Base-by-base conservation (phyloP, 1,140 invertebrate genomes). In the Drosophila bifasciata region DNA sequence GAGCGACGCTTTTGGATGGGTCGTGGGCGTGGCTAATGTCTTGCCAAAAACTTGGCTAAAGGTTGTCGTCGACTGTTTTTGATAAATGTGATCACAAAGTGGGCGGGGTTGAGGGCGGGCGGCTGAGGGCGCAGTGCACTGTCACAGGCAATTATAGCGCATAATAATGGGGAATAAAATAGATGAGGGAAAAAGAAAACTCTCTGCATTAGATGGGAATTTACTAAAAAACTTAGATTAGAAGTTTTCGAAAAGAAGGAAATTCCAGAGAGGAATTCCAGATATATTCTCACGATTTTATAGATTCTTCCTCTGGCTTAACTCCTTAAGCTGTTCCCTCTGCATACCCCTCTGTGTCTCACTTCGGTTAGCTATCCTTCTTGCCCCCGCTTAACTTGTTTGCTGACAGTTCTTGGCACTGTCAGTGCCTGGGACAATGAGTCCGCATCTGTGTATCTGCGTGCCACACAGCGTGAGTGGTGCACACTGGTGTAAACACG, bases 41-140 rank as follows among this genome's bases (percentile, higher is more conserved):
- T 76, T 77, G 69, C 56, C 64, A 68, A 72, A 72, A 81, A 83
- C 79, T 83, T 83, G 74, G 63, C 56, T 55, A 58, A 72, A 70
- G 66, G 62, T 55, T 67, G 44, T 59, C 63, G 56, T 51, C 67
- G 44, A 56, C 79, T 83, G 79, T 66, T 70, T 83, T 74, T 83
- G 79, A 83, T 83, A 83, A 77, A 83, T 83, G 68, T 52, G 39
- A 72, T 73, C 58, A 52, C 55, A 73, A 45, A 62, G 50, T 72
- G 70, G 67, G 67, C 63, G 19, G 19, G 19, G 19, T 3, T 2
- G 19, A 3, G 19, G 19, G 19, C 4, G 0, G 19, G 19, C 3
- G 19, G 19, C 19, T n/a, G n/a, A n/a, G n/a, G n/a, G n/a, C n/a
- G n/a, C n/a, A n/a, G n/a, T n/a, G 19, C 19, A 21, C 19, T 21